A percentile compares a stretch with the other conserved stretches of the same genome.
Conservation (phyloP, 2,797 vertebrate species). For the Sebastes cheni region DNA sequence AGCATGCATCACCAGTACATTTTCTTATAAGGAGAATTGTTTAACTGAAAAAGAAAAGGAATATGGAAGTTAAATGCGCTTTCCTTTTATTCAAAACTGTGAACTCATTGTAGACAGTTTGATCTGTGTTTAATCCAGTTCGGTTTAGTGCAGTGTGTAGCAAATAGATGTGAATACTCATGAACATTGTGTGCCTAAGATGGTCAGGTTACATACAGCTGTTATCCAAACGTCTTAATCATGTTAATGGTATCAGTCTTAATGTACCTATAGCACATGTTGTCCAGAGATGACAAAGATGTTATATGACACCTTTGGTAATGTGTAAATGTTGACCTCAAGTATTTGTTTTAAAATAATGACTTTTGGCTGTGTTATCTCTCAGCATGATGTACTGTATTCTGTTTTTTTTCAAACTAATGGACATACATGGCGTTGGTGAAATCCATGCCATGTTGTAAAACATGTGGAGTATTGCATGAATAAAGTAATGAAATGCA, state of each 20-base stretch:
- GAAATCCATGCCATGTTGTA: conserved; percentile 33
- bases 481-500: conserved; percentile 67
- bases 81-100: conserved; percentile 32
- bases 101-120: conserved; percentile 25
- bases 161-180: conserved; percentile 39
- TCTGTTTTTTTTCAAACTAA: conserved; percentile 22
- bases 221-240: conserved; percentile 45
- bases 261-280: conserved; percentile 35
- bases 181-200: conserved; percentile 52
- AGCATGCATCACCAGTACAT: conserved; percentile 38
- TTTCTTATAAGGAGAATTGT: neutral
- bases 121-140: conserved; percentile 26
- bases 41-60: neutral
- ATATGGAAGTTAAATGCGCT: neutral
- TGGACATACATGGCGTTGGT: conserved; percentile 25
- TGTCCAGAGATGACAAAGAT: conserved; percentile 31
- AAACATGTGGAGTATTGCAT: conserved; percentile 62
- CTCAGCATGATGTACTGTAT: conserved; percentile 66
- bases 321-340: conserved; percentile 54
- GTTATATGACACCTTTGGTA: conserved; percentile 34
- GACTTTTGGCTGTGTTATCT: conserved; percentile 64
- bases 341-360: conserved; percentile 76
- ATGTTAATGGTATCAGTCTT: conserved; percentile 51
- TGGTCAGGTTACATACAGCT: conserved; percentile 52
- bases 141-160: conserved; percentile 33